Evolutionary conservation across 1,140 invertebrate species (phyloP).

Genomic region (Brachionus rubens): DNA sequence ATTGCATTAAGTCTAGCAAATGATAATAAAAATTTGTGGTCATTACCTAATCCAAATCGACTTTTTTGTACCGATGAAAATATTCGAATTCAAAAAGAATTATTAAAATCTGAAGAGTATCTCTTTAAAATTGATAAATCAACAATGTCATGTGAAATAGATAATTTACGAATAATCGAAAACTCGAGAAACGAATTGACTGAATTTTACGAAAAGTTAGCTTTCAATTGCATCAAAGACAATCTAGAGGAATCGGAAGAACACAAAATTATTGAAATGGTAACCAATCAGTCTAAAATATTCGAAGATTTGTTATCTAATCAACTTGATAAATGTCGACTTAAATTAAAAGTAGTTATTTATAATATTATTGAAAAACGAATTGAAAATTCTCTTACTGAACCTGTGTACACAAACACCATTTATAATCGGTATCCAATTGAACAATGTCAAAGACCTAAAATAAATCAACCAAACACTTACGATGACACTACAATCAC

Average conservation of each 20-base stretch:
- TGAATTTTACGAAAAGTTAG: neutral
- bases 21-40: neutral
- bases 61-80: neutral
- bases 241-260: no score
- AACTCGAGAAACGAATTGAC: neutral
- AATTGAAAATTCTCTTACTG: constrained; percentile 22
- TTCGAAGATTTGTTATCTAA: neutral
- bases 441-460: neutral
- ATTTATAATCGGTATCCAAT: neutral
- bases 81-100: neutral
- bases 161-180: neutral
- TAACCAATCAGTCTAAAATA: neutral
- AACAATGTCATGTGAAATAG: neutral
- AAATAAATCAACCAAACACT: neutral
- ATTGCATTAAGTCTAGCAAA: neutral
- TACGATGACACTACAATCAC: neutral
- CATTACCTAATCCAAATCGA: neutral
- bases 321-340: neutral
- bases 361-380: neutral
- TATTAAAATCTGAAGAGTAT: neutral
- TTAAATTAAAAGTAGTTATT: constrained; percentile 8
- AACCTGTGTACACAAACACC: neutral
- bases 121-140: neutral
- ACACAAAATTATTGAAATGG: neutral
- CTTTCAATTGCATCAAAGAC: neutral